Evolutionary conservation across 2,888 invertebrate genomes (phyloP).

Genomic region (Tinea pellionella): DNA sequence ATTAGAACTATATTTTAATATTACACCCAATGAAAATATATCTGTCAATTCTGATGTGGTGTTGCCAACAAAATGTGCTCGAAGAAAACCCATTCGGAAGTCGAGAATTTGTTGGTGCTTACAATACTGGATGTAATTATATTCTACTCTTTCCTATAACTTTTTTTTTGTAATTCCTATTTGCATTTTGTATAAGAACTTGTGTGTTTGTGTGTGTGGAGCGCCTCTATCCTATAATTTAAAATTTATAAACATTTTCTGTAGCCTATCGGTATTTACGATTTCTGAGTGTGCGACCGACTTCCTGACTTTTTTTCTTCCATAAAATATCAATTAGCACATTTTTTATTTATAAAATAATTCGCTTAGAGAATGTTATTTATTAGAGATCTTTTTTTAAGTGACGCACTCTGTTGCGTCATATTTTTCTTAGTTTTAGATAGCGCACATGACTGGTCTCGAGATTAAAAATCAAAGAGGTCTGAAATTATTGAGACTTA

Average conservation of each 20-base stretch:
- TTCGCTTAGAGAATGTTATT: conserved; percentile 1
- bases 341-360: not conserved
- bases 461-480: not conserved
- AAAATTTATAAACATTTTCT: not conserved
- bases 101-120: no score
- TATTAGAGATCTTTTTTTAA: not conserved
- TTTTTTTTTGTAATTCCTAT: not conserved
- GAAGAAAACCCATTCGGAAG: no score
- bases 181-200: conserved; percentile 1
- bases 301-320: not conserved
- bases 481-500: not conserved
- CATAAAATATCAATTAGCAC: not conserved
- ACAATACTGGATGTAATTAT: no score
- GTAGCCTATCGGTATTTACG: not conserved
- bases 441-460: conserved; percentile 4
- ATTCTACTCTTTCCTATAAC: not conserved
- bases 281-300: not conserved
- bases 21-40: no score
- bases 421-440: not conserved
- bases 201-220: not conserved
- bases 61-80: no score
- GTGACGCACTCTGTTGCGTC: not conserved
- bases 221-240: not conserved
- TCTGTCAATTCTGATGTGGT: no score
- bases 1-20: no score